Evolutionary conservation across 2,797 vertebrate genomes (phyloP).

Genomic region (Lacerta viridis): DNA sequence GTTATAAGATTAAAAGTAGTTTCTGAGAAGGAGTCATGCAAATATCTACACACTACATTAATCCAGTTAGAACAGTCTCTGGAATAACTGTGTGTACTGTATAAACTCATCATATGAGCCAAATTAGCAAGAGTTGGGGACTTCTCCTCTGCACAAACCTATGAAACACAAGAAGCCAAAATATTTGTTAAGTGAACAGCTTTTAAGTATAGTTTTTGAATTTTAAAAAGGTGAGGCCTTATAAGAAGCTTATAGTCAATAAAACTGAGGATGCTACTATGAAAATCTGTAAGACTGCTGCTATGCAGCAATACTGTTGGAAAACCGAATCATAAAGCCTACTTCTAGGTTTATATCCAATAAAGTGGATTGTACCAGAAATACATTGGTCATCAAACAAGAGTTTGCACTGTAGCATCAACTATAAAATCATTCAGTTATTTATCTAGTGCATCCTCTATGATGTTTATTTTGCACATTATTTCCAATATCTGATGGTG

Average conservation of each 20-base stretch:
- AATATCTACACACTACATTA: conserved; percentile 97
- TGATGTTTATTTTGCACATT: neutral
- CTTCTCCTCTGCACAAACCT: conserved; percentile 94
- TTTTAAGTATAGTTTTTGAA: conserved; percentile 17
- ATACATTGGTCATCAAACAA: neutral
- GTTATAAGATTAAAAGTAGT: conserved; percentile 95
- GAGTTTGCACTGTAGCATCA: neutral
- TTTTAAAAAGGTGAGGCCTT: neutral
- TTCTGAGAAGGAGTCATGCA: conserved; percentile 96
- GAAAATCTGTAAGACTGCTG: neutral
- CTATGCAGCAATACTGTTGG: neutral
- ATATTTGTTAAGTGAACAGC: neutral
- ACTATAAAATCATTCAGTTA: neutral
- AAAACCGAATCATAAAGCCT: neutral
- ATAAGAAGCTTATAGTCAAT: neutral
- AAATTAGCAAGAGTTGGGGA: conserved; percentile 94
- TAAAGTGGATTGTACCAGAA: neutral
- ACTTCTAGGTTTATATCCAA: neutral
- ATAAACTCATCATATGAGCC: conserved; percentile 99
- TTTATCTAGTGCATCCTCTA: neutral
- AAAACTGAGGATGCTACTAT: neutral
- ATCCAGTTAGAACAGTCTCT: conserved; percentile 98
- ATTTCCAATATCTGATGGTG: neutral
- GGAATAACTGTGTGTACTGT: conserved; percentile 97
- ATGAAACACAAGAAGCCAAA: conserved; percentile 47